Percentiles rank a stretch among this genome's conserved stretches.
phyloP scores from a whole-genome alignment of 2,888 invertebrate genomes.

The Drosophila incognita region DNA sequence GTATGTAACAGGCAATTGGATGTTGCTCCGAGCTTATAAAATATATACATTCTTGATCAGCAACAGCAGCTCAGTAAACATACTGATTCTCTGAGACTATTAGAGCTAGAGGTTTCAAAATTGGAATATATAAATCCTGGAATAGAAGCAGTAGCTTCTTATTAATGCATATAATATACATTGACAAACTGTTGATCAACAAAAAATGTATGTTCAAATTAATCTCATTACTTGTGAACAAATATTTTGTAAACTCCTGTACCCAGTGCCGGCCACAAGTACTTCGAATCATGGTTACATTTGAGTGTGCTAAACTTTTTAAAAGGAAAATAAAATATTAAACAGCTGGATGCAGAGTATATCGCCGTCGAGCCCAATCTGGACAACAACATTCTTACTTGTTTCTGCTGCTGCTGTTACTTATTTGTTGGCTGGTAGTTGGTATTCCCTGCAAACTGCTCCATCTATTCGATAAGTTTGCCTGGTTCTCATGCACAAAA shows the following conservation, averaged over 20 bases:
- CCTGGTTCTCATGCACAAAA: constrained; percentile 3
- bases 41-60: not conserved
- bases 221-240: not conserved
- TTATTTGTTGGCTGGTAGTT: constrained; percentile 35
- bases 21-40: not conserved
- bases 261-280: not conserved
- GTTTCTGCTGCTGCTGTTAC: constrained; percentile 17
- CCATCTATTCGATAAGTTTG: not conserved
- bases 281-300: not conserved
- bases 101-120: not conserved
- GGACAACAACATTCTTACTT: not conserved
- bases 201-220: not conserved
- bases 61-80: not conserved
- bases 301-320: not conserved
- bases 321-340: not conserved
- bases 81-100: not conserved
- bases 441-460: constrained; percentile 3
- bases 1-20: not conserved
- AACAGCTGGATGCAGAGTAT: not conserved
- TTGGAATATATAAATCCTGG: not conserved
- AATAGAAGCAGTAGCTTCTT: not conserved
- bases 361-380: not conserved
- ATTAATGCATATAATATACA: not conserved
- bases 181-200: not conserved
- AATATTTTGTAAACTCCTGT: not conserved